Evolutionary conservation across 2,888 invertebrate genomes (phyloP).

Genomic region (Therioaphis trifolii): DNA sequence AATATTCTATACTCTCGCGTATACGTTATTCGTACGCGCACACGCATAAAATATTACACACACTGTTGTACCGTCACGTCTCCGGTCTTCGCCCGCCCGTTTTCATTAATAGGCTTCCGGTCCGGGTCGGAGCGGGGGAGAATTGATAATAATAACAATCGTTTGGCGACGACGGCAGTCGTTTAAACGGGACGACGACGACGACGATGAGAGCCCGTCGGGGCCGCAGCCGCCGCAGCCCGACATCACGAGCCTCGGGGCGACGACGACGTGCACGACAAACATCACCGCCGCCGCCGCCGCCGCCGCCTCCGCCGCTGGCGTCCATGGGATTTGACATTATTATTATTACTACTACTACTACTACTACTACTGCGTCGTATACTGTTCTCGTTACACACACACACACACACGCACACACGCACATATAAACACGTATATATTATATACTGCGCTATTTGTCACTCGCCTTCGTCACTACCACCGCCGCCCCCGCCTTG

Average conservation of each 20-base stretch:
- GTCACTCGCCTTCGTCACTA: slow-evolving; percentile 39
- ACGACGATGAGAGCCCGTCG: neutral
- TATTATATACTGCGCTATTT: slow-evolving; percentile 39
- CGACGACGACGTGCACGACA: slow-evolving; percentile 11
- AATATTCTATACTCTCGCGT: no score
- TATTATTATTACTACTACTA: slow-evolving; percentile 47
- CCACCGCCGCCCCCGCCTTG: neutral
- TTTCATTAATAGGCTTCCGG: slow-evolving; percentile 18
- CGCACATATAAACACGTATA: neutral
- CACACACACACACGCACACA: neutral
- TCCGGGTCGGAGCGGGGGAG: neutral
- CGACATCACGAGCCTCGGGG: slow-evolving; percentile 27
- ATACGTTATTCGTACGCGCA: no score
- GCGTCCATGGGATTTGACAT: slow-evolving; percentile 55
- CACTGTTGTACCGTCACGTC: neutral
- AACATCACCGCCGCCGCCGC: neutral
- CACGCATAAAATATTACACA: neutral
- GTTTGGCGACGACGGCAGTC: neutral
- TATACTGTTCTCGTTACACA: neutral
- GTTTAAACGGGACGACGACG: neutral
- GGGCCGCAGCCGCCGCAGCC: neutral
- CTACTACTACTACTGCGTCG: neutral
- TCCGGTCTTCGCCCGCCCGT: neutral
- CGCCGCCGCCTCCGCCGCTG: neutral
- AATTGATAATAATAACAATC: slow-evolving; percentile 35